phyloP scores from a whole-genome alignment of 2,888 invertebrate genomes.

The Drosophila kuntzei region DNA sequence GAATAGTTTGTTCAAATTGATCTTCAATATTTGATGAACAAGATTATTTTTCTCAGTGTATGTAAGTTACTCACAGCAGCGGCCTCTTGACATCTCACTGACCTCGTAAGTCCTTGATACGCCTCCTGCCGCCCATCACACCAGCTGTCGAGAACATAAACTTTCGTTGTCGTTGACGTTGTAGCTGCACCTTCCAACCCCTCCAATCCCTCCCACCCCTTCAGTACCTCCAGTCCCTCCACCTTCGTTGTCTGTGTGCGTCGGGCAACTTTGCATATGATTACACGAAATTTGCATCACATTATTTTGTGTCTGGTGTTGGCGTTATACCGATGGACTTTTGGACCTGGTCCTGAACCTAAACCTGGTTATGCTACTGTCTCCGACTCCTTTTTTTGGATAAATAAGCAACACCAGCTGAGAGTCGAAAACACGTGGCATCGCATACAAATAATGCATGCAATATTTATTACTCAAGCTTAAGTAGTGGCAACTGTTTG shows the following conservation, averaged over 20 bases:
- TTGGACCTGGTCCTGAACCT: conserved; percentile 15
- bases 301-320: conserved; percentile 65
- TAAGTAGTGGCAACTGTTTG: conserved; percentile 54
- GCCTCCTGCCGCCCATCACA: conserved; percentile 37
- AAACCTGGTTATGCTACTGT: conserved; percentile 13
- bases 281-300: conserved; percentile 77
- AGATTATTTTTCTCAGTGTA: conserved; percentile 2
- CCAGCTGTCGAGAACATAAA: conserved; percentile 57
- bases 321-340: conserved; percentile 2
- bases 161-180: conserved; percentile 53
- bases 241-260: conserved; percentile 28
- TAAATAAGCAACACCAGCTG: conserved; percentile 2
- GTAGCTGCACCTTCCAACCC: neutral
- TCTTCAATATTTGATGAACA: neutral
- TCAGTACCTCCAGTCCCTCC: neutral
- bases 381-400: neutral
- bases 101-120: conserved; percentile 68
- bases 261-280: conserved; percentile 72
- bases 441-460: conserved; percentile 73
- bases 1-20: too few relatives aligned
- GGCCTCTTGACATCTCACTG: conserved; percentile 65
- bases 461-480: conserved; percentile 67
- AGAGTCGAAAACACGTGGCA: conserved; percentile 60
- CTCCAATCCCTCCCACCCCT: neutral
- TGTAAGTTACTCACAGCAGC: conserved; percentile 11